Evolutionary conservation across 2,113 vertebrate genomes (phyloP).

Genomic region (Recurvirostra avosetta): DNA sequence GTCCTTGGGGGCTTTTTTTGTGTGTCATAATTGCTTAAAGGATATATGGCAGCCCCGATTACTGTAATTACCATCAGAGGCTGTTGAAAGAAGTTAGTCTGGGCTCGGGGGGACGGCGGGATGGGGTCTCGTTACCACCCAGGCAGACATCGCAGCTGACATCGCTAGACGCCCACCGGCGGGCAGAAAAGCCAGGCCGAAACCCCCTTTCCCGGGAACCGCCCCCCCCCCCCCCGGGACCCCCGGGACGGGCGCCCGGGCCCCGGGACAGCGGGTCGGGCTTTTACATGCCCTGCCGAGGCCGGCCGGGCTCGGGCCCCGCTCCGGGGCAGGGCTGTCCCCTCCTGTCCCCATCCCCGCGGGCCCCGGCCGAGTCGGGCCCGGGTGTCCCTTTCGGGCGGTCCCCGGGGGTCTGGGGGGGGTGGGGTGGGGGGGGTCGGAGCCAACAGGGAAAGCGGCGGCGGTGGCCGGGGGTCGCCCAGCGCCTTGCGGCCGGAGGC

Average conservation of each 20-base stretch:
- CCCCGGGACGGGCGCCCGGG: not conserved
- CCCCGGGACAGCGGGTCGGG: too few relatives aligned
- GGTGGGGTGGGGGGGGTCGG: too few relatives aligned
- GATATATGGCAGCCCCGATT: conserved; percentile 94
- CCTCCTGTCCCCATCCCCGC: not conserved
- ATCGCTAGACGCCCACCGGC: conserved; percentile 37
- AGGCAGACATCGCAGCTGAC: conserved; percentile 69
- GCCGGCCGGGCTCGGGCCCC: not conserved
- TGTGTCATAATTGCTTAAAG: conserved; percentile 88
- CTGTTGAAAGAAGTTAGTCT: conserved; percentile 82
- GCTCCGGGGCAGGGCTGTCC: not conserved
- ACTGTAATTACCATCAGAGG: conserved; percentile 93
- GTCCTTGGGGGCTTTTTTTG: conserved; percentile 80
- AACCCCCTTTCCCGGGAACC: not conserved
- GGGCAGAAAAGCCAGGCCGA: not conserved
- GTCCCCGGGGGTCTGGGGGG: not conserved
- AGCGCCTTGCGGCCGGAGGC: not conserved
- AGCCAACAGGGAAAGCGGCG: not conserved
- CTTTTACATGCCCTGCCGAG: not conserved
- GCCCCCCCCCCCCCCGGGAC: not conserved
- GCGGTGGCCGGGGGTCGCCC: not conserved
- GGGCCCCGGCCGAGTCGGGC: not conserved
- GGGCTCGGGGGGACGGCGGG: conserved; percentile 68
- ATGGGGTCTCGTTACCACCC: conserved; percentile 81
- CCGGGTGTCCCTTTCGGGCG: not conserved